Evolutionary conservation across 2,797 vertebrate genomes (phyloP).

Genomic region (Acropternis orthonyx): DNA sequence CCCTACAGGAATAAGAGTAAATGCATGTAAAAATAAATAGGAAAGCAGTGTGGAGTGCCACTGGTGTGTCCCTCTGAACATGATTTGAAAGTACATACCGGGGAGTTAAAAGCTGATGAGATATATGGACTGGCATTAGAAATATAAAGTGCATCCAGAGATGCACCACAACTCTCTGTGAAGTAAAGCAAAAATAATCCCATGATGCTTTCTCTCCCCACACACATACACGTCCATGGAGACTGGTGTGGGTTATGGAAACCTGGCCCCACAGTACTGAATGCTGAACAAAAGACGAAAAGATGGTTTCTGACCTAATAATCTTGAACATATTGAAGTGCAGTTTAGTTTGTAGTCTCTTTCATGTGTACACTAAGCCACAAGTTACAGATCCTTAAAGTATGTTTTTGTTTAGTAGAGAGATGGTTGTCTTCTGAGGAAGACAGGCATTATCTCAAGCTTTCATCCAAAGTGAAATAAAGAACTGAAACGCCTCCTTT

Average conservation of each 20-base stretch:
- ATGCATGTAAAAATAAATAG: constrained; percentile 16
- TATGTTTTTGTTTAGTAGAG: neutral
- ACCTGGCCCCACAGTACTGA: neutral
- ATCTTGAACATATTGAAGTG: neutral
- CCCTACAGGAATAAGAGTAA: neutral
- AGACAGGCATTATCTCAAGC: neutral
- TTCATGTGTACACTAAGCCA: neutral
- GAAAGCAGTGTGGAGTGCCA: neutral
- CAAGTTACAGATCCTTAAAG: neutral
- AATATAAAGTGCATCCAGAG: neutral
- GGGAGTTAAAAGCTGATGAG: neutral
- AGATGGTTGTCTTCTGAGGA: neutral
- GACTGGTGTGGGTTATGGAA: neutral
- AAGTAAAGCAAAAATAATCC: neutral
- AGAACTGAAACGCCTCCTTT: neutral
- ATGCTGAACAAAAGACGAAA: neutral
- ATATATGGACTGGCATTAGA: neutral
- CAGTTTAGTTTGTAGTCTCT: neutral
- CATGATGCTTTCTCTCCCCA: neutral
- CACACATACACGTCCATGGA: neutral
- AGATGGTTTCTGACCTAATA: neutral
- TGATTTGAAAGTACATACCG: neutral
- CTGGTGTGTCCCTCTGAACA: neutral
- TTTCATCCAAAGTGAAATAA: neutral
- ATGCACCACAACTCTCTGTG: neutral